Evolutionary conservation across 2,113 vertebrate species (phyloP), one percentile per base, ranked within the genome.

Genomic region (Poeciliopsis occidentalis): DNA sequence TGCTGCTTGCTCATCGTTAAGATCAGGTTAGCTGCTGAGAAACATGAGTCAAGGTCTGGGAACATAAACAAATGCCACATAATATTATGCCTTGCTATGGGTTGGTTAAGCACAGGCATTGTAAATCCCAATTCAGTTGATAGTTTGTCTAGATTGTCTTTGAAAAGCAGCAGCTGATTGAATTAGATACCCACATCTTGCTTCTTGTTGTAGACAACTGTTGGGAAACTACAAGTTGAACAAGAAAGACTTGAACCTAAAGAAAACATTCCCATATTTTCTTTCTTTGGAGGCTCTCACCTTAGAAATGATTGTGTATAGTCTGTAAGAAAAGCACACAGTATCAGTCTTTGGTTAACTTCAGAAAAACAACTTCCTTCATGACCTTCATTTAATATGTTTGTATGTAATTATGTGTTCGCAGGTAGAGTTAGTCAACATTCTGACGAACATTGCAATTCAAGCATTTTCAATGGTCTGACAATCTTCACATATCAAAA

Each of bases 1-100:
- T 68, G 71, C 68, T 60, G 73, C 70, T 60, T 71, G 66, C 81
- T 83, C 75, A 32, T 79, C 85, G 80, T 88, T 80, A 86, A 79
- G 83, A 75, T 74, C 61, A 79, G 77, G 79, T 78, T 79, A 76
- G 74, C 64, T 80, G 31, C 73, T 74, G 39, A 44, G 67, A 72
- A 80, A 27, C 65, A 79, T 31, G 65, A 75, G 75, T 81, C 72
- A 71, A 76, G 64, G 64, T 73, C 82, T 66, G 60, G 65, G 71
- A 64, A 84, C 57, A 78, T 79, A 67, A 80, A 80, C 44, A 83
- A 78, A 78, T 79, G 71, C 65, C 69, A 60, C 39, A 26, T 41
- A 75, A 82, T 74, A 29, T 76, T n/a, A 60, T 74, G 69, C 34
- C 34, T 37, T 37, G 73, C 19, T 69, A 26, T 29, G 39, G 68